These are phyloP conservation scores for Drosophila macrospina DNA, from an alignment of 2,888 invertebrate genomes.

Conservation along the genomic window DNA sequence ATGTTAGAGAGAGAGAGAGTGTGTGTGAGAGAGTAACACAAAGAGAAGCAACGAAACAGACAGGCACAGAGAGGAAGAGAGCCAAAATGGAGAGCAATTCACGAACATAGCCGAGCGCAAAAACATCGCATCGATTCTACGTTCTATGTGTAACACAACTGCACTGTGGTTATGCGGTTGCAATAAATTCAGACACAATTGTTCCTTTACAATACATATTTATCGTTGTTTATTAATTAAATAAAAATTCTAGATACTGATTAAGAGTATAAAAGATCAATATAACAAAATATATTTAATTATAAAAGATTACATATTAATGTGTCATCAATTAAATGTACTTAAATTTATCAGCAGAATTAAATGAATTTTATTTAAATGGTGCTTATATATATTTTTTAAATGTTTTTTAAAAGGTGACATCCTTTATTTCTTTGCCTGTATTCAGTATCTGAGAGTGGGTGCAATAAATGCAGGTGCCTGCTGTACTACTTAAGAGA, in stretches of 20 bases:
- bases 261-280: too few species aligned
- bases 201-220: too few species aligned
- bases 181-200: not conserved
- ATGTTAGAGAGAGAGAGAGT: conserved; percentile 43
- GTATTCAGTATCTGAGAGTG: not conserved
- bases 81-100: conserved; percentile 19
- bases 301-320: too few species aligned
- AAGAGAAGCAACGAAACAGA: conserved; percentile 10
- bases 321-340: too few species aligned
- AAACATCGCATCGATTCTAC: conserved; percentile 57
- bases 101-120: conserved; percentile 43
- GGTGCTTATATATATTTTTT: too few species aligned
- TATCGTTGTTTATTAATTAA: too few species aligned
- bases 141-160: conserved; percentile 30
- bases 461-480: not conserved
- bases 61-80: conserved; percentile 20
- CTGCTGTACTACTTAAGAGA: not conserved
- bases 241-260: too few species aligned
- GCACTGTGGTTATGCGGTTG: conserved; percentile 35
- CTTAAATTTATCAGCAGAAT: too few species aligned
- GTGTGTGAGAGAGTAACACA: conserved; percentile 11
- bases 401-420: too few species aligned
- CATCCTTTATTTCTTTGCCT: not conserved
- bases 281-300: too few species aligned
- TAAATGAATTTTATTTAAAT: too few species aligned